These are phyloP conservation scores for Erethizon dorsatum DNA, from an alignment of 2,797 vertebrate genomes.

Conservation along the genomic window DNA sequence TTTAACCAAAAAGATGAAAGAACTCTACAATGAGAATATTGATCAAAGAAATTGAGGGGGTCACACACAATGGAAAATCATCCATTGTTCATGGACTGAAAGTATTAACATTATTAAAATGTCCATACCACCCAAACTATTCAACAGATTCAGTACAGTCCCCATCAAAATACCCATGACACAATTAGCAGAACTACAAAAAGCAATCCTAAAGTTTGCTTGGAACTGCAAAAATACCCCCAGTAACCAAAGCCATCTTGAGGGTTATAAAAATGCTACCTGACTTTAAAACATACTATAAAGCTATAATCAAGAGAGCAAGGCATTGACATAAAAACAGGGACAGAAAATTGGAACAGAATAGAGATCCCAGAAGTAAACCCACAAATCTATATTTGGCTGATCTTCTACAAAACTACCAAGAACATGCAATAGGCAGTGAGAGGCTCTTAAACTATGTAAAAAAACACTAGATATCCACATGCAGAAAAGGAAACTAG, in stretches of 20 bases:
- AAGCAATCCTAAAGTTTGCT: background rate
- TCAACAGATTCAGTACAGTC: background rate
- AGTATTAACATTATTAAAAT: background rate
- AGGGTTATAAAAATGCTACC: background rate
- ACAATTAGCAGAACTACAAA: background rate
- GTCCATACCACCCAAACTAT: background rate
- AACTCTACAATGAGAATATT: background rate
- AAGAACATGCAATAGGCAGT: background rate
- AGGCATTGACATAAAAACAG: background rate
- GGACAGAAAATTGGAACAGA: background rate
- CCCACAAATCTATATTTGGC: background rate
- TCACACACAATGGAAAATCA: background rate
- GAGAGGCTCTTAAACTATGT: background rate
- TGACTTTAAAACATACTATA: background rate
- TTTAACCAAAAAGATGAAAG: background rate
- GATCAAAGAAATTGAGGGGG: background rate
- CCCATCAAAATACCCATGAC: background rate
- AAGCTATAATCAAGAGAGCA: background rate
- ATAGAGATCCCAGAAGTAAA: background rate
- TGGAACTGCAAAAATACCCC: background rate
- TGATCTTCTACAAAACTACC: too few species aligned
- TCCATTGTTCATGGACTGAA: background rate
- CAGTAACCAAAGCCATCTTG: background rate
- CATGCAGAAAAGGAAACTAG: background rate
- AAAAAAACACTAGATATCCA: background rate